Base-by-base conservation (phyloP, 2,888 invertebrate species). In the Folsomia manolachei region DNA sequence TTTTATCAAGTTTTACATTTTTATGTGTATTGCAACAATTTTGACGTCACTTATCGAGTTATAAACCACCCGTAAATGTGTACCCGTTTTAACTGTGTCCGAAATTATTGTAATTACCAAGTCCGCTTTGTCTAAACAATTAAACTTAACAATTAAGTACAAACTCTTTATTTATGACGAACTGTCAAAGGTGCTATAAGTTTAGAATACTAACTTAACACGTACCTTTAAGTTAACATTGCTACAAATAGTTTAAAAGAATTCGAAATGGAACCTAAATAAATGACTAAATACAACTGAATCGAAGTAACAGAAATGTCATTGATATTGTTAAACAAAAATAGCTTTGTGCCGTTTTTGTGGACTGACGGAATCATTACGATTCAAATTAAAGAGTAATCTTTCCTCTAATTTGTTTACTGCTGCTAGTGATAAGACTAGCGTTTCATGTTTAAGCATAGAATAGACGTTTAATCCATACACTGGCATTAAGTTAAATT, bases 361-460 rank as follows among this genome's bases (percentile, higher is more conserved):
- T 7, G 76, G 71, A 19, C 75, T 65, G 1, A 70, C 51, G 18
- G 73, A 68, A 70, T 83, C 82, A 67, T 87, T 85, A 66, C 89
- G 87, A 83, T 93, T 87, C 14, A 93, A 84, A 78, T 91, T 89
- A 71, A 85, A 88, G 18, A 95, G 83, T 75, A 95, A 83, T 82
- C 88, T 90, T 66, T 91, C 89, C 85, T 97, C 95, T 77, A 98
- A 89, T 82, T 88, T 88, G 81, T 95, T 91, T 0, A 93, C 89
- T 0, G 97, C 97, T 62, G 89, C 88, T 77, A 90, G 85, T 0
- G 97, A 96, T 1, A 98, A 83, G 2, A 98, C 90, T 11, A 99
- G 85, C 0, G 97, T 97, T 76, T 94, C 92, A 84, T 98, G 94
- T 85, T 99, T 99, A 75, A 99, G 83, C 93, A 99, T 96, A 51